Evolutionary conservation across 1,140 invertebrate species (phyloP).

Genomic region (Drosophila pallidifrons): DNA sequence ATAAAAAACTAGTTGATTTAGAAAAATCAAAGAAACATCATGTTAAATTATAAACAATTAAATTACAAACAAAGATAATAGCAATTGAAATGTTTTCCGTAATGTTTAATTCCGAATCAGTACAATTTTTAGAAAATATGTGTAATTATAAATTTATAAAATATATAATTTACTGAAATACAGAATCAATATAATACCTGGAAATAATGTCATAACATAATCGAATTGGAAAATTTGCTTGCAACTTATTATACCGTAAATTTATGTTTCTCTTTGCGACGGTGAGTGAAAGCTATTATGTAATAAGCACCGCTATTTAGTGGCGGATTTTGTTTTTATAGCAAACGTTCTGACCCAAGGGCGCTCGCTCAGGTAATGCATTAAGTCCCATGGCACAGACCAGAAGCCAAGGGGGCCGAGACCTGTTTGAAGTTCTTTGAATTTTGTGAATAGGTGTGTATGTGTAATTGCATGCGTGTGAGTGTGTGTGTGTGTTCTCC

Average conservation of each 20-base stretch:
- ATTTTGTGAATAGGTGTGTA: constrained; percentile 26
- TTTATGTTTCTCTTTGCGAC: constrained; percentile 26
- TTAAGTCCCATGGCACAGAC: constrained; percentile 5
- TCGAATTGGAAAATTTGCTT: not conserved
- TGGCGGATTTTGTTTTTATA: constrained; percentile 76
- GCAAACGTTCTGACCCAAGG: constrained; percentile 25
- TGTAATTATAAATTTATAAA: too few relatives aligned
- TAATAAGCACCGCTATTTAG: constrained; percentile 76
- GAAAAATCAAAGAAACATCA: too few relatives aligned
- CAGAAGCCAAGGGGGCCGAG: not conserved
- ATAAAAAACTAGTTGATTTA: too few relatives aligned
- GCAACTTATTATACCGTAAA: not conserved
- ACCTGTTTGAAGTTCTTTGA: constrained; percentile 72
- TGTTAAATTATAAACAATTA: too few relatives aligned
- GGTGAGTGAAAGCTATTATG: constrained; percentile 66
- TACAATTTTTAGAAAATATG: too few relatives aligned
- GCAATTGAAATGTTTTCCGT: too few relatives aligned
- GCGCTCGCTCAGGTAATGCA: constrained; percentile 16
- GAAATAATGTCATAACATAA: too few relatives aligned
- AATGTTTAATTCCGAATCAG: too few relatives aligned
- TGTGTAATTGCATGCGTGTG: not conserved
- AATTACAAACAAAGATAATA: too few relatives aligned
- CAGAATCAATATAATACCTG: too few relatives aligned
- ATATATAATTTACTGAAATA: too few relatives aligned
- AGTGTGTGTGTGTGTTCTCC: constrained; percentile 2